Percentiles rank a stretch among this genome's conserved stretches.
These are phyloP conservation scores for Panulirus ornatus DNA, from an alignment of 1,140 invertebrate genomes.

Conservation along the genomic window DNA sequence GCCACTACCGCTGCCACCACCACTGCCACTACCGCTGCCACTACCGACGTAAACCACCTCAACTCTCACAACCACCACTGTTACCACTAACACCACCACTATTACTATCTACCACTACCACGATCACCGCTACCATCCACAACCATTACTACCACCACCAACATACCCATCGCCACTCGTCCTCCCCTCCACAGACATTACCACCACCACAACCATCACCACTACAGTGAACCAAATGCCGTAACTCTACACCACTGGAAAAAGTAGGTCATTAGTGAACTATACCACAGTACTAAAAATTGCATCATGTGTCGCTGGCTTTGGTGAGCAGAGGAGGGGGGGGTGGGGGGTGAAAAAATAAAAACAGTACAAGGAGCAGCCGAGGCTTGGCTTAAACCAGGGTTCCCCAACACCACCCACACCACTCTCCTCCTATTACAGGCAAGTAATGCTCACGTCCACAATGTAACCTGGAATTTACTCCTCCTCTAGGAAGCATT, in stretches of 20 bases:
- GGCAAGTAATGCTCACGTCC: neutral
- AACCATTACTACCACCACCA: neutral
- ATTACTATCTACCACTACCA: too few species aligned
- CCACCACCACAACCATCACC: too few species aligned
- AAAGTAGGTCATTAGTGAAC: slow-evolving; percentile 39
- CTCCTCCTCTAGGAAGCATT: neutral
- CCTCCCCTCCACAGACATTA: neutral
- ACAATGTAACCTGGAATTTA: neutral
- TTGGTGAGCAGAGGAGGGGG: neutral
- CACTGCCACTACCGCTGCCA: too few species aligned
- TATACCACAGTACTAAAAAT: slow-evolving; percentile 11
- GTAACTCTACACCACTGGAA: slow-evolving; percentile 1
- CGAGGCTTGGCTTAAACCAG: neutral
- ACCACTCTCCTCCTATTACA: neutral
- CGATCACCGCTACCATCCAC: too few species aligned
- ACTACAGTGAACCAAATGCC: neutral
- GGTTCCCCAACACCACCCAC: slow-evolving; percentile 4
- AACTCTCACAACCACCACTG: too few species aligned
- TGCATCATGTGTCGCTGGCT: neutral
- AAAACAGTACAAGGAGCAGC: neutral
- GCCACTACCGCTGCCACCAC: too few species aligned
- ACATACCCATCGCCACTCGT: neutral
- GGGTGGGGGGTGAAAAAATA: neutral
- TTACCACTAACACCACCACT: too few species aligned
- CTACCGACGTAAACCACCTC: too few species aligned